Conservation (phyloP, 1,140 invertebrate species). For the Caligus rogercresseyi region DNA sequence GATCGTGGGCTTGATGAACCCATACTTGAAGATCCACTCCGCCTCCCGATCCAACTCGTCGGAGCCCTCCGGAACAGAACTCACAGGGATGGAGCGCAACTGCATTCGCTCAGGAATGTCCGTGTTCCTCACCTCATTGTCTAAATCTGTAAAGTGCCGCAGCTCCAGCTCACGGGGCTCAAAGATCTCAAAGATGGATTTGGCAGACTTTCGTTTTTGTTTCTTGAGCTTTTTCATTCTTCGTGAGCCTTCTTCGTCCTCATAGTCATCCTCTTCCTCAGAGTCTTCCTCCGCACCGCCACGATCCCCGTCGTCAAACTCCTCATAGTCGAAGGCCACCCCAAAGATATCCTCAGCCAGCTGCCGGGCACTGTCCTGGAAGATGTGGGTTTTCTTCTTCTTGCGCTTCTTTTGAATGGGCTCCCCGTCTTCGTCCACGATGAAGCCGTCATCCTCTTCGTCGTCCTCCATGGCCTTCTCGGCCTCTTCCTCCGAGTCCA, state of each 20-base stretch:
- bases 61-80: conserved; percentile 54
- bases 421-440: conserved; percentile 85
- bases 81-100: conserved; percentile 60
- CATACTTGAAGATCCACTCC: conserved; percentile 91
- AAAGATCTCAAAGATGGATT: conserved; percentile 79
- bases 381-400: conserved; percentile 62
- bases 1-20: conserved; percentile 48
- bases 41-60: conserved; percentile 80
- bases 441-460: conserved; percentile 70
- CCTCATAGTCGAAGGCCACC: conserved; percentile 79
- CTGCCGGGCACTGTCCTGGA: conserved; percentile 78
- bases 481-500: conserved; percentile 39
- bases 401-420: conserved; percentile 71
- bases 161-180: conserved; percentile 92
- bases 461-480: conserved; percentile 44
- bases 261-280: conserved; percentile 34
- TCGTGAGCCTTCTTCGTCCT: conserved; percentile 31
- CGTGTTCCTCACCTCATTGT: conserved; percentile 50
- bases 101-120: conserved; percentile 85
- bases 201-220: conserved; percentile 57
- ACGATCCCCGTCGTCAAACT: conserved; percentile 24
- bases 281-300: conserved; percentile 30
- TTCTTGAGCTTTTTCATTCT: conserved; percentile 55
- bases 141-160: conserved; percentile 41
- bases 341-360: conserved; percentile 99